Conservation (phyloP, 2,888 invertebrate species). For the Chrysotoxum bicinctum region DNA sequence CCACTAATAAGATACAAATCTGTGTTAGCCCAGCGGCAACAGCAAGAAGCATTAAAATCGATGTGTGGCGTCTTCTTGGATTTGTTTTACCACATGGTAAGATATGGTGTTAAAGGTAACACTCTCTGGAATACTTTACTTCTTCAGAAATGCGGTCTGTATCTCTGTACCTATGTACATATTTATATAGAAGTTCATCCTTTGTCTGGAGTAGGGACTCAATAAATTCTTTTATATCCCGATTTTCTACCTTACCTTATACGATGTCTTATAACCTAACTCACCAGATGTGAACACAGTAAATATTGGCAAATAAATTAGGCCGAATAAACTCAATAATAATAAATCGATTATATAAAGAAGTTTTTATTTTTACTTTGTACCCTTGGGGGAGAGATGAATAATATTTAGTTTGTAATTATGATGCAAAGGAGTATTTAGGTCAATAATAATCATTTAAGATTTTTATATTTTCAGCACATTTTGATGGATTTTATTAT, state of each 20-base stretch:
- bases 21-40: conserved; percentile 20
- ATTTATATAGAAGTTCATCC: not conserved
- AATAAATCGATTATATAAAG: not conserved
- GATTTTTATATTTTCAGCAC: not conserved
- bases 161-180: not conserved
- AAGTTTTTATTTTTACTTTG: not conserved
- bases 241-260: not conserved
- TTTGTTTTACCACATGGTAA: not conserved
- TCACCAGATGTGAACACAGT: not conserved
- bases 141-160: not conserved
- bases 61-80: not conserved
- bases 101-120: conserved; percentile 51
- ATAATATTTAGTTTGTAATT: not conserved
- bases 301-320: conserved; percentile 3
- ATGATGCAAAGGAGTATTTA: not conserved
- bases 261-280: not conserved
- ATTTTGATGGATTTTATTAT: not conserved
- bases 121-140: not conserved
- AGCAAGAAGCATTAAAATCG: conserved; percentile 26
- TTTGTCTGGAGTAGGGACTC: not conserved
- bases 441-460: not conserved
- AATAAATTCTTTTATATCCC: not conserved
- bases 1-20: conserved; percentile 65
- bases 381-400: not conserved
- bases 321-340: not conserved